A percentile compares a stretch with the other conserved stretches of the same genome.
Evolutionary conservation across 1,140 invertebrate species (phyloP).

Genomic region (Nephila pilipes): DNA sequence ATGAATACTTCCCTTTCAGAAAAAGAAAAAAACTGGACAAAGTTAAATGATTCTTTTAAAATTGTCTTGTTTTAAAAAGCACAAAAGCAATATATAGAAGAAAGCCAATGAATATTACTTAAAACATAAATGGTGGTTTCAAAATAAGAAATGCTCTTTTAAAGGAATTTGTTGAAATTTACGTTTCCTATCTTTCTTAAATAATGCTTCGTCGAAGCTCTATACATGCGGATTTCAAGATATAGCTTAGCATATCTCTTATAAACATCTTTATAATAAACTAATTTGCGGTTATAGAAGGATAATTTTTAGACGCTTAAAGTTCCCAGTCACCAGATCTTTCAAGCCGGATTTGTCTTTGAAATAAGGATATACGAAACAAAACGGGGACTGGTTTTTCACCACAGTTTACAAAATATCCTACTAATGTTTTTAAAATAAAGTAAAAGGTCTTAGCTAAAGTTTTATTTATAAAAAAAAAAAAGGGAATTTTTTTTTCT

Average conservation of each 20-base stretch:
- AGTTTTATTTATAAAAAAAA: too few species aligned
- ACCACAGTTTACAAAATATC: neutral
- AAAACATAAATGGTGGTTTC: too few species aligned
- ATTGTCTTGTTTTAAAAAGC: too few species aligned
- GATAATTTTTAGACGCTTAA: neutral
- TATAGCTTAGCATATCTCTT: neutral
- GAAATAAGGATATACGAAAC: neutral
- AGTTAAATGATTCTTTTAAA: too few species aligned
- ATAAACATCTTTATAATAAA: neutral
- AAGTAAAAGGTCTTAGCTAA: neutral
- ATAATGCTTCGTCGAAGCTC: neutral
- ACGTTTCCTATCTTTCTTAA: neutral
- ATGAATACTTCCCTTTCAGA: too few species aligned
- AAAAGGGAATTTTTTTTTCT: too few species aligned
- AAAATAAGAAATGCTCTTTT: too few species aligned
- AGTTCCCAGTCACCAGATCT: neutral
- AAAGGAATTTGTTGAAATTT: too few species aligned
- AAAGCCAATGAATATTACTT: too few species aligned
- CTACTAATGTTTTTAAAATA: neutral
- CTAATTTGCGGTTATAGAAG: neutral
- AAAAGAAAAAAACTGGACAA: too few species aligned
- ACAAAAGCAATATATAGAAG: too few species aligned
- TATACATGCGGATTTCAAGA: neutral
- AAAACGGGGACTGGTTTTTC: neutral
- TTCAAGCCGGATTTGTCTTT: neutral